These are phyloP conservation scores for Capitella teleta DNA, from an alignment of 1,140 invertebrate species.

Conservation along the genomic window DNA sequence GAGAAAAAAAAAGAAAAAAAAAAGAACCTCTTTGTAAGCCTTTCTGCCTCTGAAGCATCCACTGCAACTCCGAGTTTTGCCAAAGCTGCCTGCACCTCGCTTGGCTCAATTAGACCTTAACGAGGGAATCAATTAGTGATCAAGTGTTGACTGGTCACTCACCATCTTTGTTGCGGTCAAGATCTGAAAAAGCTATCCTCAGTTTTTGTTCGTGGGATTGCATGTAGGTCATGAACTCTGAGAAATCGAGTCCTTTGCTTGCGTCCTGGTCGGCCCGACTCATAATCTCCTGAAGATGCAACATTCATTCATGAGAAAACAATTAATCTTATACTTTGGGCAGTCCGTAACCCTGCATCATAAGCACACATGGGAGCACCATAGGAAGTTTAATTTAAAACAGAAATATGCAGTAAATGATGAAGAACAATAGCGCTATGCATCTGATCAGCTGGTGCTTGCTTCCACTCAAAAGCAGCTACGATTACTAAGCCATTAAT, in stretches of 20 bases:
- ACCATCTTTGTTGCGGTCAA: conserved; percentile 15
- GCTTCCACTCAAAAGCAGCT: too few relatives aligned
- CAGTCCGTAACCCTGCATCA: too few relatives aligned
- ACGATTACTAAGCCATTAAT: too few relatives aligned
- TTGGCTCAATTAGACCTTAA: conserved; percentile 11
- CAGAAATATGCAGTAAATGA: too few relatives aligned
- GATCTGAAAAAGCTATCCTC: conserved; percentile 11
- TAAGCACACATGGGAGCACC: too few relatives aligned
- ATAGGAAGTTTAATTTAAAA: too few relatives aligned
- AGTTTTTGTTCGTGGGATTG: conserved; percentile 11
- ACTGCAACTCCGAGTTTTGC: conserved; percentile 8
- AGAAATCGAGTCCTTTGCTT: conserved; percentile 5
- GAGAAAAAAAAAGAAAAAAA: too few relatives aligned
- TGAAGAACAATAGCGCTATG: too few relatives aligned
- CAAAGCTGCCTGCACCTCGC: conserved; percentile 10
- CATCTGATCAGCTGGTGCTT: too few relatives aligned
- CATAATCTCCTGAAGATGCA: conserved; percentile 12
- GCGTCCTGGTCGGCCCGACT: conserved; percentile 8
- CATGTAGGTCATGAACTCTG: conserved; percentile 11
- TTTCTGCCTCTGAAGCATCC: conserved; percentile 5
- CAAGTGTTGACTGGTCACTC: not conserved
- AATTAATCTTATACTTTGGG: too few relatives aligned
- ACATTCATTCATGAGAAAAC: too few relatives aligned
- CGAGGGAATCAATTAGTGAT: not conserved
- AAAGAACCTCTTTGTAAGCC: conserved; percentile 6